phyloP scores from a whole-genome alignment of 1,140 invertebrate genomes.

The Mactra quadrangularis region DNA sequence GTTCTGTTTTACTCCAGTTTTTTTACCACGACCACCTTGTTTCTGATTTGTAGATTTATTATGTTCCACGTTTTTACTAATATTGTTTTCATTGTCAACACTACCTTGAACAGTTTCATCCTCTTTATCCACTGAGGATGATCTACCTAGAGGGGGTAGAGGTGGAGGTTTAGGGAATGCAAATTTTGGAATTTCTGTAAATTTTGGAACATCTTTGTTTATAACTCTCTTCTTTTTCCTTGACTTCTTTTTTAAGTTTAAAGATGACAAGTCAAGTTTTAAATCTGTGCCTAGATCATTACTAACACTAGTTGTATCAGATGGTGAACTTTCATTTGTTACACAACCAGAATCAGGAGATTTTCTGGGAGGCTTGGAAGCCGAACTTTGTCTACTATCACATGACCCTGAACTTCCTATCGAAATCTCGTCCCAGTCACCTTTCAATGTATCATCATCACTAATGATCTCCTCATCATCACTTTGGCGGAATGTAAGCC shows the following conservation, averaged over 20 bases:
- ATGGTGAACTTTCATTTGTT: conserved; percentile 77
- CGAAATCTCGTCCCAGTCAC: conserved; percentile 48
- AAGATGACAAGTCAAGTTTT: conserved; percentile 34
- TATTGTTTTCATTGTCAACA: background rate
- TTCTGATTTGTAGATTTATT: background rate
- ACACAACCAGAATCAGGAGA: conserved; percentile 81
- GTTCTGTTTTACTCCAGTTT: background rate
- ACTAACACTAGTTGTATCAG: conserved; percentile 37
- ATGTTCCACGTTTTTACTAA: background rate
- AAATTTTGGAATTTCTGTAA: conserved; percentile 64
- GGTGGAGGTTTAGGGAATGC: conserved; percentile 74
- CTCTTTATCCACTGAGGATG: conserved; percentile 23
- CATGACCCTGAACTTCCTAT: conserved; percentile 57
- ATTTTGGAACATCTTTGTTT: conserved; percentile 37
- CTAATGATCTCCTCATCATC: conserved; percentile 50
- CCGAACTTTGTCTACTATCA: conserved; percentile 44
- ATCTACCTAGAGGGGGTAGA: conserved; percentile 73
- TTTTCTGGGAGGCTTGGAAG: background rate
- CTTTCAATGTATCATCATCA: conserved; percentile 42
- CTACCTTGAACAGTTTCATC: too few relatives aligned
- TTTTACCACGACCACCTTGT: background rate
- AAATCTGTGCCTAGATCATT: conserved; percentile 26
- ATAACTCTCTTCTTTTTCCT: conserved; percentile 73
- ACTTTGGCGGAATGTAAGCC: conserved; percentile 53
- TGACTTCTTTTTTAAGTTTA: conserved; percentile 62